Percentiles rank a stretch among this genome's conserved stretches.
phyloP scores from a whole-genome alignment of 2,113 vertebrate genomes.

The Danionella cerebrum region DNA sequence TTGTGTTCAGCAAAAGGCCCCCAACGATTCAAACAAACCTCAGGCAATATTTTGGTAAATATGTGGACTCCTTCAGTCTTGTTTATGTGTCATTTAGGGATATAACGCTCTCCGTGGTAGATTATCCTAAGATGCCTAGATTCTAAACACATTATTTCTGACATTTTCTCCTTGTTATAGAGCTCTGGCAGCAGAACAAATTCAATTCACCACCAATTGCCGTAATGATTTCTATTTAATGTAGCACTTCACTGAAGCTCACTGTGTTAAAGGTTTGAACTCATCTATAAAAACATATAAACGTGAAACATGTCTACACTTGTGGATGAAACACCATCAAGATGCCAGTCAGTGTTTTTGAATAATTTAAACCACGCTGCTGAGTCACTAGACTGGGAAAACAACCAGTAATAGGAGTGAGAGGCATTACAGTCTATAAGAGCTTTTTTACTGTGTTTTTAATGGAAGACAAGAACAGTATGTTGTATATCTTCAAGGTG shows the following conservation, averaged over 20 bases:
- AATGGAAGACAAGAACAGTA: conserved; percentile 9
- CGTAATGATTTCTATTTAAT: background rate
- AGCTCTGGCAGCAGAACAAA: too few relatives aligned
- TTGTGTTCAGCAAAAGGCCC: too few relatives aligned
- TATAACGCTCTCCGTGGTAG: too few relatives aligned
- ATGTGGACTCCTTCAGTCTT: too few relatives aligned
- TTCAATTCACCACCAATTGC: background rate
- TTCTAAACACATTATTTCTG: too few relatives aligned
- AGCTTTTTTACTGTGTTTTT: conserved; percentile 36
- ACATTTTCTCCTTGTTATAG: too few relatives aligned
- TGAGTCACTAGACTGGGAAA: conserved; percentile 59
- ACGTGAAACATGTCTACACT: background rate
- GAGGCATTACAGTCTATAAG: conserved; percentile 41
- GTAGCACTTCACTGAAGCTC: background rate
- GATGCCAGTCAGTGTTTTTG: conserved; percentile 36
- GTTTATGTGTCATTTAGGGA: background rate
- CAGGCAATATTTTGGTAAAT: too few relatives aligned
- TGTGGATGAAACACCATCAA: conserved; percentile 45
- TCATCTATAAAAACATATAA: background rate
- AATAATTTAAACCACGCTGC: conserved; percentile 61
- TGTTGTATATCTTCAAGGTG: background rate
- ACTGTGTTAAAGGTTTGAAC: background rate
- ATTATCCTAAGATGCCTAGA: too few relatives aligned
- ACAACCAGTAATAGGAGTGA: conserved; percentile 53
- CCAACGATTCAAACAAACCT: too few relatives aligned